Evolutionary conservation across 2,797 vertebrate genomes (phyloP).

Genomic region (Etheostoma nigrum): DNA sequence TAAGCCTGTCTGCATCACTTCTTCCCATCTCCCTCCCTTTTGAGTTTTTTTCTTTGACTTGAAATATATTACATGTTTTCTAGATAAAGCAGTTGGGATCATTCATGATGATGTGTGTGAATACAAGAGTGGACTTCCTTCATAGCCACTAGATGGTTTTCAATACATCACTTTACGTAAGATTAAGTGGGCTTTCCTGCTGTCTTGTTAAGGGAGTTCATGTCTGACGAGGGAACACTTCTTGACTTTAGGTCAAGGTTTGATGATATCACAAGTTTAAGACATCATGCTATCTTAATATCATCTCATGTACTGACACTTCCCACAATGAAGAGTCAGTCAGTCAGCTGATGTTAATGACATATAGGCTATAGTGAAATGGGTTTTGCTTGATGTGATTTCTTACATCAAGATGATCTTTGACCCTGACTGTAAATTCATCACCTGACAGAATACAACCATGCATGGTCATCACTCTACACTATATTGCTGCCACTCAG

Average conservation of each 20-base stretch:
- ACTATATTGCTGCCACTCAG: not conserved
- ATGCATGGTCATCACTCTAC: not conserved
- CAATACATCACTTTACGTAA: slow-evolving; percentile 23
- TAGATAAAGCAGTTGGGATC: slow-evolving; percentile 55
- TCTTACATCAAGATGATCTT: slow-evolving; percentile 11
- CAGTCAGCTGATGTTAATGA: slow-evolving; percentile 5
- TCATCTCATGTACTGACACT: not conserved
- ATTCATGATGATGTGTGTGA: slow-evolving; percentile 37
- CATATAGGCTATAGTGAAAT: not conserved
- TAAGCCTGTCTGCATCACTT: slow-evolving; percentile 36
- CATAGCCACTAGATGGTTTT: slow-evolving; percentile 29
- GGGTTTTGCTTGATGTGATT: slow-evolving; percentile 13
- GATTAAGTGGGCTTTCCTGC: slow-evolving; percentile 42
- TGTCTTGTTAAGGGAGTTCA: slow-evolving; percentile 13
- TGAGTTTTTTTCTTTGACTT: slow-evolving; percentile 31
- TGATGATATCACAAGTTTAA: slow-evolving; percentile 22
- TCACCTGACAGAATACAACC: not conserved
- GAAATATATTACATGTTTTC: slow-evolving; percentile 48
- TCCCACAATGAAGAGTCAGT: slow-evolving; percentile 1
- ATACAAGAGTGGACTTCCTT: slow-evolving; percentile 35
- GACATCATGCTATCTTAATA: not conserved
- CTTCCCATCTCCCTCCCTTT: slow-evolving; percentile 30
- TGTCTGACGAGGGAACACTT: slow-evolving; percentile 2
- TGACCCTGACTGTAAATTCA: not conserved
- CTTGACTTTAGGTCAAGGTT: not conserved